phyloP scores from a whole-genome alignment of 2,888 invertebrate genomes.

The Lycaena phlaeas region DNA sequence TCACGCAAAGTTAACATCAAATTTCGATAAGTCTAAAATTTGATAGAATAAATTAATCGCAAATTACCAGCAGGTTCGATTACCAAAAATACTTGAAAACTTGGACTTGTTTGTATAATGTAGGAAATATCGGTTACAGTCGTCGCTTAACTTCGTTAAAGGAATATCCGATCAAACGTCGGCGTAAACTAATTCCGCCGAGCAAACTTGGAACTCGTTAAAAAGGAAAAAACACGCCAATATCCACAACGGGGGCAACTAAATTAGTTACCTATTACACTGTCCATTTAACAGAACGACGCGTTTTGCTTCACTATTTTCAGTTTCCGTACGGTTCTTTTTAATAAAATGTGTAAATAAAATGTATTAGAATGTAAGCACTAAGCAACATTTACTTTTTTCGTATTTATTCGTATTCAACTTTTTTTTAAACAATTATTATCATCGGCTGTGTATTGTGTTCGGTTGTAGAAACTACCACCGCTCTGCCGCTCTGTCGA shows the following conservation, averaged over 20 bases:
- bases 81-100: slow-evolving; percentile 32
- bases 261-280: slow-evolving; percentile 63
- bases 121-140: slow-evolving; percentile 40
- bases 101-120: slow-evolving; percentile 37
- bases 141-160: slow-evolving; percentile 56
- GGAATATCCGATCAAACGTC: slow-evolving; percentile 67
- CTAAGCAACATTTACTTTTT: too few relatives aligned
- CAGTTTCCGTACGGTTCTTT: not conserved
- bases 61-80: slow-evolving; percentile 35
- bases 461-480: too few relatives aligned
- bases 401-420: too few relatives aligned
- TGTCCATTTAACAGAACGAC: slow-evolving; percentile 44
- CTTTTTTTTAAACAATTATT: too few relatives aligned
- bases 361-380: not conserved
- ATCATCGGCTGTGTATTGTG: too few relatives aligned
- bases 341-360: not conserved
- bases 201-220: slow-evolving; percentile 59
- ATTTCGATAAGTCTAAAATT: slow-evolving; percentile 9
- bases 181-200: slow-evolving; percentile 65
- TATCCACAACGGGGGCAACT: slow-evolving; percentile 44
- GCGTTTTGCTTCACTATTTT: slow-evolving; percentile 19
- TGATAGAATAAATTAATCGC: slow-evolving; percentile 22
- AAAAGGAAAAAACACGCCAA: slow-evolving; percentile 46
- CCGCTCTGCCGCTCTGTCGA: too few relatives aligned
- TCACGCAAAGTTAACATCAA: not conserved